phyloP scores from a whole-genome alignment of 2,888 invertebrate genomes.

The Hirudinaria manillensis region DNA sequence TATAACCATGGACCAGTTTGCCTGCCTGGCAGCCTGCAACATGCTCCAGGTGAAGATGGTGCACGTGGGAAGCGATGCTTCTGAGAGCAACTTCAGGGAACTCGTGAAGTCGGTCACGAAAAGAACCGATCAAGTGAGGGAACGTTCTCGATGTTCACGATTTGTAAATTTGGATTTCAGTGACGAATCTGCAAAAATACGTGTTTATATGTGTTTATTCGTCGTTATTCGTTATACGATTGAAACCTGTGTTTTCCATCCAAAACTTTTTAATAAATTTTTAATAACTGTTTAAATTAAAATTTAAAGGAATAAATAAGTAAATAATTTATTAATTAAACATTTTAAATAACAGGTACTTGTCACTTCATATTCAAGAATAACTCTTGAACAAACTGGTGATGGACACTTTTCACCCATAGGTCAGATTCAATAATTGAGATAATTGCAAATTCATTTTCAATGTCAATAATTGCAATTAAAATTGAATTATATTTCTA shows the following conservation, averaged over 20 bases:
- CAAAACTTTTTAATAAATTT: too few relatives aligned
- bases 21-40: slow-evolving; percentile 53
- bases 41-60: slow-evolving; percentile 43
- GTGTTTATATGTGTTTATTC: too few relatives aligned
- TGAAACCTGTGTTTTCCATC: too few relatives aligned
- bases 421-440: slow-evolving; percentile 37
- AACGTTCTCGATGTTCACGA: slow-evolving; percentile 25
- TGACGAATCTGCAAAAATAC: too few relatives aligned
- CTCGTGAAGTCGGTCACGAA: slow-evolving; percentile 39
- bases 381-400: slow-evolving; percentile 51
- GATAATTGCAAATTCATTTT: neutral
- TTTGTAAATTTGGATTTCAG: too few relatives aligned
- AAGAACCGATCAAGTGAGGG: slow-evolving; percentile 38
- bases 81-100: slow-evolving; percentile 40
- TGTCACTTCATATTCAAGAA: slow-evolving; percentile 47
- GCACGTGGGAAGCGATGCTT: slow-evolving; percentile 34
- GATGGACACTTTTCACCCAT: slow-evolving; percentile 52
- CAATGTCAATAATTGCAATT: neutral
- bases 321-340: too few relatives aligned
- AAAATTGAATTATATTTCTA: neutral
- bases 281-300: too few relatives aligned
- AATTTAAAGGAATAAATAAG: too few relatives aligned
- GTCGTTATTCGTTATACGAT: too few relatives aligned
- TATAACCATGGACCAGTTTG: slow-evolving; percentile 51
- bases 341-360: slow-evolving; percentile 23